phyloP scores from a whole-genome alignment of 2,113 vertebrate genomes.

The Ondatra zibethicus region DNA sequence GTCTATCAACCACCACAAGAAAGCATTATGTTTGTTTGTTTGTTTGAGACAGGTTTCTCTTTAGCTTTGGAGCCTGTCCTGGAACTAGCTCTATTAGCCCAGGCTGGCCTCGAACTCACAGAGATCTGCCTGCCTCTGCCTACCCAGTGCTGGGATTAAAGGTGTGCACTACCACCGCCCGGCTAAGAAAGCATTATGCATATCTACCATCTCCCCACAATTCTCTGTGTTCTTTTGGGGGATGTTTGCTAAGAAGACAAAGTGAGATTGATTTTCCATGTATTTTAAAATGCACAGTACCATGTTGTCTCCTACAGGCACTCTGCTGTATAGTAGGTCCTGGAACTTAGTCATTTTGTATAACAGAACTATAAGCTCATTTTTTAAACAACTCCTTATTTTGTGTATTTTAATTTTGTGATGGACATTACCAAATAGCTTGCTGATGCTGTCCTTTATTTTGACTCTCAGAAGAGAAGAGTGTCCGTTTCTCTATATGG shows the following conservation, averaged over 20 bases:
- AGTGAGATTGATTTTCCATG: not conserved
- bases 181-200: not conserved
- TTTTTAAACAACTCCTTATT: not conserved
- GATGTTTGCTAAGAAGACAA: not conserved
- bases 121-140: too few relatives aligned
- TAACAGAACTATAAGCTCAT: not conserved
- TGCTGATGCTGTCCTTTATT: not conserved
- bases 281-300: not conserved
- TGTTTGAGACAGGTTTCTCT: too few relatives aligned
- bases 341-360: not conserved
- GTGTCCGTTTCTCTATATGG: not conserved
- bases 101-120: too few relatives aligned
- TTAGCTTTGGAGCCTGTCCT: too few relatives aligned
- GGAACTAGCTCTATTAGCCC: too few relatives aligned
- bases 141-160: too few relatives aligned
- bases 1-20: not conserved
- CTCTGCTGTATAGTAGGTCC: not conserved
- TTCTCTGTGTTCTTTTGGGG: not conserved
- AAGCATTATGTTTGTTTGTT: too few relatives aligned
- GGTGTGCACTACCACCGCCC: too few relatives aligned
- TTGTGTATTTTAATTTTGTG: constrained; percentile 9
- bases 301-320: not conserved
- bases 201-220: not conserved
- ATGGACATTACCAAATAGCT: not conserved
- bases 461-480: not conserved